phyloP scores from a whole-genome alignment of 2,888 invertebrate genomes.

The Liopterus haemorrhoidalis region DNA sequence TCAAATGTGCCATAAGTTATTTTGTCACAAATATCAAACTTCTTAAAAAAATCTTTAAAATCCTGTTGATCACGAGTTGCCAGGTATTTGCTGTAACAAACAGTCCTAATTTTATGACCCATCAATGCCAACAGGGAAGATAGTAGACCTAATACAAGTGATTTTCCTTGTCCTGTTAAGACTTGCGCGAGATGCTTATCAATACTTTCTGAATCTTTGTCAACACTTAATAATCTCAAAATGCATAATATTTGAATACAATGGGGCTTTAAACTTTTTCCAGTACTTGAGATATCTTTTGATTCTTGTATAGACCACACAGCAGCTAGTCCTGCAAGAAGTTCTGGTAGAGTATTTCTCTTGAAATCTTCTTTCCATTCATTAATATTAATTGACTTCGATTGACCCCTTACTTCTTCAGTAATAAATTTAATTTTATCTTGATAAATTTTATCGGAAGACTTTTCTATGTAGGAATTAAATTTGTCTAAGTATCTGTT shows the following conservation, averaged over 20 bases:
- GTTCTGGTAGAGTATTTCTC: slow-evolving; percentile 1
- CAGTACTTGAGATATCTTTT: background rate
- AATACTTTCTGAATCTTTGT: slow-evolving; percentile 1
- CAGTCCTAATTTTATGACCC: slow-evolving; percentile 5
- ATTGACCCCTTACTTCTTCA: background rate
- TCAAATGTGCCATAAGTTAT: slow-evolving; percentile 16
- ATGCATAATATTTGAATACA: slow-evolving; percentile 12
- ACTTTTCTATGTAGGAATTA: slow-evolving; percentile 8
- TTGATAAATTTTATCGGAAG: background rate
- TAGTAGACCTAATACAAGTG: slow-evolving; percentile 4
- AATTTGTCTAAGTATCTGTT: slow-evolving; percentile 4
- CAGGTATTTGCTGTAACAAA: slow-evolving; percentile 12
- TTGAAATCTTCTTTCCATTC: slow-evolving; percentile 7
- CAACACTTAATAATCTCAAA: slow-evolving; percentile 7
- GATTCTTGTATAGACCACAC: slow-evolving; percentile 13
- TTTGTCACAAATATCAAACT: background rate
- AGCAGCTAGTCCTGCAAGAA: slow-evolving; percentile 11
- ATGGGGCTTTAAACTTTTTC: slow-evolving; percentile 6
- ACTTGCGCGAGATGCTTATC: slow-evolving; percentile 13
- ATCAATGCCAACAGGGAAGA: slow-evolving; percentile 6
- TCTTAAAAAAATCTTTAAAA: slow-evolving; percentile 4
- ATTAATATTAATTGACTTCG: background rate
- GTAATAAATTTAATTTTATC: background rate
- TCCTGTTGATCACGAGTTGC: slow-evolving; percentile 7
- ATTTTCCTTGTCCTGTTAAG: slow-evolving; percentile 14